A percentile compares a stretch with the other conserved stretches of the same genome.
Conservation (phyloP, 2,888 invertebrate species). For the Itoplectis maculator region DNA sequence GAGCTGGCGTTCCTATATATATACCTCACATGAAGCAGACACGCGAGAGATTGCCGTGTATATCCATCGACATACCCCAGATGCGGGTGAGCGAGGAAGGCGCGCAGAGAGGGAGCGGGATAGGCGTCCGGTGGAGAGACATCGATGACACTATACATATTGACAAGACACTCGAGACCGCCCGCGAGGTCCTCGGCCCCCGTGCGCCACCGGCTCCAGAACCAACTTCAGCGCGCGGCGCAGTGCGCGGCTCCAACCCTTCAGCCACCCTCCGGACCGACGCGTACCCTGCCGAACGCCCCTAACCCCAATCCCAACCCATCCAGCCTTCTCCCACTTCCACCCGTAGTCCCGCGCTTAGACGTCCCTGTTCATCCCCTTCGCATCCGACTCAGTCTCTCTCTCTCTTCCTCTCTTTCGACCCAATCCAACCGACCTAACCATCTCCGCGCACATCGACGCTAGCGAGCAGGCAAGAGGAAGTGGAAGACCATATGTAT, state of each 20-base stretch:
- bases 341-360: neutral
- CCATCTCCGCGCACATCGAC: slow-evolving; percentile 56
- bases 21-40: slow-evolving; percentile 38
- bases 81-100: slow-evolving; percentile 66
- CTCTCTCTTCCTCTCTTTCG: too few relatives aligned
- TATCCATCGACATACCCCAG: slow-evolving; percentile 36
- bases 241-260: slow-evolving; percentile 47
- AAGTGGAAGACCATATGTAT: slow-evolving; percentile 53
- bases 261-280: slow-evolving; percentile 46
- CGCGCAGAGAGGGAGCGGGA: slow-evolving; percentile 71
- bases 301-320: neutral
- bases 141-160: slow-evolving; percentile 85
- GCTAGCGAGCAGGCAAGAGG: slow-evolving; percentile 41
- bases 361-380: slow-evolving; percentile 32
- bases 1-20: neutral
- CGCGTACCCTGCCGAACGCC: slow-evolving; percentile 44
- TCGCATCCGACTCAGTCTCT: slow-evolving; percentile 60
- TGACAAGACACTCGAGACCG: slow-evolving; percentile 83
- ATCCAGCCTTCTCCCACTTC: too few relatives aligned
- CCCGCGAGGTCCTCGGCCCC: slow-evolving; percentile 64
- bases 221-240: slow-evolving; percentile 59
- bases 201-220: slow-evolving; percentile 59
- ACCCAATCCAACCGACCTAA: slow-evolving; percentile 64
- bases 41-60: slow-evolving; percentile 45
- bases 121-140: slow-evolving; percentile 81